Conservation (phyloP, 2,888 invertebrate genomes). For the Trissolcus japonicus region DNA sequence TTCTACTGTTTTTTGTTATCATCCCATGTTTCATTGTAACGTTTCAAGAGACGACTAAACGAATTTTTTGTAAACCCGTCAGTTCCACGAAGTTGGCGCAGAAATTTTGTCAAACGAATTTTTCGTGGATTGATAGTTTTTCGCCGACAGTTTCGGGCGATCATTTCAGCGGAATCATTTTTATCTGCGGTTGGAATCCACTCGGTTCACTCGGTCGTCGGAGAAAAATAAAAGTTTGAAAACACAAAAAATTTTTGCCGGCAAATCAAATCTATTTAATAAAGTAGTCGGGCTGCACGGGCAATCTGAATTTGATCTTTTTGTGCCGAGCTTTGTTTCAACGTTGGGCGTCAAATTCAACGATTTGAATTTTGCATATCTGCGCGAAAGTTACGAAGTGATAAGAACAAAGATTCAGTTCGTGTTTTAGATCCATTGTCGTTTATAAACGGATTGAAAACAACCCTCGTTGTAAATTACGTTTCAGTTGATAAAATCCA, state of each 20-base stretch:
- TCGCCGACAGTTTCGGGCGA: neutral
- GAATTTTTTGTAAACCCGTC: no score
- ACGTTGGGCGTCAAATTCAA: constrained; percentile 4
- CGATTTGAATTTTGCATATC: constrained; percentile 28
- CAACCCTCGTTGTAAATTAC: constrained; percentile 54
- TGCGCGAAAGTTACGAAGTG: constrained; percentile 27
- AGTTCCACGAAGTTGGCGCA: no score
- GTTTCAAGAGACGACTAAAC: no score
- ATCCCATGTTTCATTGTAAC: no score
- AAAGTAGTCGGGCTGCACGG: neutral
- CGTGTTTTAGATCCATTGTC: constrained; percentile 27
- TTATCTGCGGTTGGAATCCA: no score
- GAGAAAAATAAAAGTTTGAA: no score
- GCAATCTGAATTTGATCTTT: constrained; percentile 14
- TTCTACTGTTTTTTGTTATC: no score
- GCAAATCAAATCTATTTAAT: no score
- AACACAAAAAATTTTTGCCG: no score
- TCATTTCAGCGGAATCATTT: neutral
- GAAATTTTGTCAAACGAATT: no score
- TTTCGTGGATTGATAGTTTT: neutral
- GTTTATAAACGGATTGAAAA: constrained; percentile 37
- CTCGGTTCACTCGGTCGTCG: no score
- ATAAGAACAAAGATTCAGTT: constrained; percentile 43
- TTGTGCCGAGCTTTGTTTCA: constrained; percentile 14
- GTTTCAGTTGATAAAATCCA: constrained; percentile 66